Evolutionary conservation across 2,888 invertebrate genomes (phyloP).

Genomic region (Steinernema carpocapsae): DNA sequence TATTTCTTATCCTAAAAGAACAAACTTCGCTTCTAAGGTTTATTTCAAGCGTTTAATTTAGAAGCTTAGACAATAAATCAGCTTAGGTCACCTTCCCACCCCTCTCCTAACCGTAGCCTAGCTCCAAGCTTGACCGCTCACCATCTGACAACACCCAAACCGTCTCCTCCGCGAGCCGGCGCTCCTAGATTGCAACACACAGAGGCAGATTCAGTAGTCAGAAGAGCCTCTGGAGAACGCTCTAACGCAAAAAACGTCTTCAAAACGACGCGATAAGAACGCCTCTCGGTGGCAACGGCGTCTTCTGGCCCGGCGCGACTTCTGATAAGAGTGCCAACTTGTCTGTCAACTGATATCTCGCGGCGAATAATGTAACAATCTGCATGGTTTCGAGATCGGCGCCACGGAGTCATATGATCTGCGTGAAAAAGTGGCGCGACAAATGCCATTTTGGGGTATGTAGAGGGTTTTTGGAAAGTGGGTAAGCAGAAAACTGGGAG

Average conservation of each 20-base stretch:
- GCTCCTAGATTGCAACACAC: not conserved
- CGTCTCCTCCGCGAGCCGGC: too few species aligned
- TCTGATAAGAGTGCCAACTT: not conserved
- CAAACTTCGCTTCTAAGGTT: too few species aligned
- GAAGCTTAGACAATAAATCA: too few species aligned
- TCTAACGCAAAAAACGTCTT: not conserved
- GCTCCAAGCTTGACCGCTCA: too few species aligned
- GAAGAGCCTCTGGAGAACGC: not conserved
- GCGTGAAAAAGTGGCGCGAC: not conserved
- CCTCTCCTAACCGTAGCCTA: too few species aligned
- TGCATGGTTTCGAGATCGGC: not conserved
- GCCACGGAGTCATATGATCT: not conserved
- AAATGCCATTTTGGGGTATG: slow-evolving; percentile 26
- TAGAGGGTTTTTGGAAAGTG: too few species aligned
- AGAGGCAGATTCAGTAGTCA: not conserved
- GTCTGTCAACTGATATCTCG: slow-evolving; percentile 25
- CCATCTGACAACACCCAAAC: too few species aligned
- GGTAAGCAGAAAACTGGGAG: too few species aligned
- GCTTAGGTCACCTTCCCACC: too few species aligned
- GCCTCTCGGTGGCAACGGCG: not conserved
- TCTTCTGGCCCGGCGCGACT: too few species aligned
- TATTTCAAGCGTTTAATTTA: too few species aligned
- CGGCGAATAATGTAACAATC: slow-evolving; percentile 18
- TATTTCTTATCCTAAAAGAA: too few species aligned
- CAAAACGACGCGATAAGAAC: not conserved